Base-by-base conservation (phyloP, 1,140 invertebrate genomes). In the Archegozetes longisetosus region DNA sequence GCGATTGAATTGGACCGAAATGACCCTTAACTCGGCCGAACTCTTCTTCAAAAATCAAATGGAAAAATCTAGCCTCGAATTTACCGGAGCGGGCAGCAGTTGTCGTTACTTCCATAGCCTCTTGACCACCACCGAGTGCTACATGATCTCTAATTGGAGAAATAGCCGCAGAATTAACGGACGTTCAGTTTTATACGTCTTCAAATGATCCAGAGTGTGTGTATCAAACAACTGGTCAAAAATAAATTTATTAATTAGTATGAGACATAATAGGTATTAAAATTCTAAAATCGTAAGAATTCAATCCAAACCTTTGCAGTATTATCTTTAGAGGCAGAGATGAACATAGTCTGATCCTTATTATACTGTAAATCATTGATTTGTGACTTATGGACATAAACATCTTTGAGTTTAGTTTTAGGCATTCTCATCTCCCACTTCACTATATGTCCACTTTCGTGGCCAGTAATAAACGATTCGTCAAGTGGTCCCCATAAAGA, bases 31-130 rank as follows among this genome's bases (percentile, higher is more conserved):
- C 84, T 57, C 93, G 76, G 0, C 85, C 95, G 75, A 99, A 98
- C 75, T 99, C 96, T 74, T 99, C 94, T 76, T 98, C 95, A 72
- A 96, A 98, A n/a, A 99, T 84, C 50, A 98, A 73, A 74, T 98
- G 94, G 79, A 88, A 99, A 73, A 99, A 95, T 51, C 93, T 79
- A 2, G 95, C 91, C 73, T 98, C 95, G 70, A 98, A 99, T 77
- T 98, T 98, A 25, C 95, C 96, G 59, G 88, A 82, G 66, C 88
- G 80, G 0, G 92, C 83, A 0, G 90, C 93, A 0, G 94, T 98
- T 4, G 91, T 97, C 32, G 96, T 98, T 55, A 99, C 96, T 70
- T 95, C 89, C 86, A 94, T 96, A 61, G 93, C 94, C 75, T 98
- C 93, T 76, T 98, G 93, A 70, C 94, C 94, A 74, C 93, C 93